phyloP scores from a whole-genome alignment of 2,113 vertebrate species.

The Anarhynchus alexandrinus region DNA sequence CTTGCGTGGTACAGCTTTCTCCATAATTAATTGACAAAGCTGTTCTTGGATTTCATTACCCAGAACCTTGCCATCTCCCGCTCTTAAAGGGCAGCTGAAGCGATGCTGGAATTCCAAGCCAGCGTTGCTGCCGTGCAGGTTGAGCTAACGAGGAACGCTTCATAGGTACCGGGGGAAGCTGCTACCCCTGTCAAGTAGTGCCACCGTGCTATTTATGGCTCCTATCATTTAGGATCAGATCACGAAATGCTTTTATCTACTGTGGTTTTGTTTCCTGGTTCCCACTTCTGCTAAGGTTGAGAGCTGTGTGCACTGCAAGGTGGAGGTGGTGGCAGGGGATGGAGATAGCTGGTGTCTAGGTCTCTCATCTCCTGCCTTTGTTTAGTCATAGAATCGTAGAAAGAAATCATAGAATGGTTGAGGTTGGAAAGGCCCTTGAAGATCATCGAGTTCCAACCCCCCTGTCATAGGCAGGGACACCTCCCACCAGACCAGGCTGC shows the following conservation, averaged over 20 bases:
- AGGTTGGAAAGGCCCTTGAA: no score
- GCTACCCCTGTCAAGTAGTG: background rate
- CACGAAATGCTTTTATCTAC: background rate
- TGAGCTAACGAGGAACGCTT: background rate
- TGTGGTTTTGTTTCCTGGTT: background rate
- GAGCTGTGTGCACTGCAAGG: background rate
- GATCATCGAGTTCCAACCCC: no score
- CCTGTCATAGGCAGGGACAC: no score
- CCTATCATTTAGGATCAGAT: background rate
- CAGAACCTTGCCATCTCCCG: slow-evolving; percentile 12
- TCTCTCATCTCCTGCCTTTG: background rate
- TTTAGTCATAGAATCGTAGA: no score
- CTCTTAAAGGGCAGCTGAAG: slow-evolving; percentile 18
- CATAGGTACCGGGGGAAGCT: background rate
- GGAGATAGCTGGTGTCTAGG: background rate
- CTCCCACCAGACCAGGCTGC: no score
- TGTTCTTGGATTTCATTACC: slow-evolving; percentile 45
- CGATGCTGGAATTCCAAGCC: background rate
- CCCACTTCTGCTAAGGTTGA: background rate
- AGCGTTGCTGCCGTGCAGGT: background rate
- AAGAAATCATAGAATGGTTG: no score
- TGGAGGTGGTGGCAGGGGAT: background rate
- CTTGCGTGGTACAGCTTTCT: background rate
- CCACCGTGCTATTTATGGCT: background rate
- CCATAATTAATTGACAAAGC: slow-evolving; percentile 53